Conservation (phyloP, 2,797 vertebrate species). For the Muscicapa comitata region DNA sequence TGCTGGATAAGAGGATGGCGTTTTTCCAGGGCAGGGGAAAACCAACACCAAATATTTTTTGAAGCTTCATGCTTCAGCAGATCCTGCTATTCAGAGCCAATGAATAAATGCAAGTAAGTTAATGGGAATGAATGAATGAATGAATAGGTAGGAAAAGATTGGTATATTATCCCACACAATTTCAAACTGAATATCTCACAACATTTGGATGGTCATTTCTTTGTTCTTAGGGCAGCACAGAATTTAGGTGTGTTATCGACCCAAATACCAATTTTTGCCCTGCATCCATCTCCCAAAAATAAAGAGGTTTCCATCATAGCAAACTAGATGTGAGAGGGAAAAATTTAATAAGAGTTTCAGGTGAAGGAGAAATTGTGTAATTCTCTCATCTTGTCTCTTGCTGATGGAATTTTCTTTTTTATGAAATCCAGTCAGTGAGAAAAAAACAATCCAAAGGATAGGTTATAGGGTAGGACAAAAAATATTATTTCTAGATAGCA, state of each 20-base stretch:
- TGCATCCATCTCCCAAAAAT: not conserved
- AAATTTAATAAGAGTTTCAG: not conserved
- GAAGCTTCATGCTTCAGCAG: not conserved
- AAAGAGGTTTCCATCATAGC: not conserved
- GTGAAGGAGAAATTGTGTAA: accelerated
- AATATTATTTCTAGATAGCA: not conserved
- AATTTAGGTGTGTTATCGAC: not conserved
- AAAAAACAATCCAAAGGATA: not conserved
- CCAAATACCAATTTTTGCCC: not conserved
- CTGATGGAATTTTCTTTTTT: not conserved
- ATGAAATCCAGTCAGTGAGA: not conserved
- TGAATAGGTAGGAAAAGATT: not conserved
- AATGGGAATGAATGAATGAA: not conserved
- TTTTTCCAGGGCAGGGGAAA: not conserved
- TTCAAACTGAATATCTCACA: not conserved
- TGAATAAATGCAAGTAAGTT: not conserved
- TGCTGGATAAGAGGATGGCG: not conserved
- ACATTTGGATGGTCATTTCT: not conserved
- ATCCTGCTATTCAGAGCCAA: not conserved
- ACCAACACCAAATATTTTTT: not conserved
- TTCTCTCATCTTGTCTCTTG: not conserved
- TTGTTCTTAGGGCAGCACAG: not conserved
- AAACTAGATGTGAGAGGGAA: not conserved
- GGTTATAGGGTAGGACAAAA: not conserved
- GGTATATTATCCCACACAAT: not conserved